These are phyloP conservation scores for Bettongia penicillata DNA, from an alignment of 2,113 vertebrate genomes.

Conservation along the genomic window DNA sequence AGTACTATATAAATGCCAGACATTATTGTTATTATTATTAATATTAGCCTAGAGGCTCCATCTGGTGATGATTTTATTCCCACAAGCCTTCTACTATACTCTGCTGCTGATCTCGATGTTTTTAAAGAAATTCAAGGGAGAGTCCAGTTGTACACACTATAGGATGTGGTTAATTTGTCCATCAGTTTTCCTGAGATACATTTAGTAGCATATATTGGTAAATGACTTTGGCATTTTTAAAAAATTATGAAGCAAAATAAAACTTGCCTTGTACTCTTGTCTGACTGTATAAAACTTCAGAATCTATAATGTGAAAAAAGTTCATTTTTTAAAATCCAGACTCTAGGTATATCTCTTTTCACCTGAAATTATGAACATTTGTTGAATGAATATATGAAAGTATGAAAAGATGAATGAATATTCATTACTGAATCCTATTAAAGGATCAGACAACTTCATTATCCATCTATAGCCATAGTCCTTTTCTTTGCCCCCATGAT, in stretches of 20 bases:
- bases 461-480: not conserved
- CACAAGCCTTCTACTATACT: not conserved
- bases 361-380: not conserved
- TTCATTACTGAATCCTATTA: not conserved
- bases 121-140: not conserved
- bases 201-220: not conserved
- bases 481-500: not conserved
- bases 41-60: not conserved
- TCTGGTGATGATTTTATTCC: not conserved
- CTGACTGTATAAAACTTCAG: not conserved
- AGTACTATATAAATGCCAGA: not conserved
- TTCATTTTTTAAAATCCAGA: slow-evolving; percentile 15
- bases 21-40: not conserved
- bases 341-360: slow-evolving; percentile 14
- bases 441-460: not conserved
- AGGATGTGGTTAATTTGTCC: not conserved
- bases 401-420: not conserved
- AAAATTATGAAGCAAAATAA: not conserved
- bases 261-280: not conserved
- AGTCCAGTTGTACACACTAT: not conserved
- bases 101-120: not conserved
- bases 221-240: not conserved
- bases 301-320: not conserved
- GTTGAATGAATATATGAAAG: slow-evolving; percentile 23
- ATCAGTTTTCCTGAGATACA: not conserved